These are phyloP conservation scores for Cebus imitator DNA, from an alignment of 2,113 vertebrate species.

Conservation along the genomic window DNA sequence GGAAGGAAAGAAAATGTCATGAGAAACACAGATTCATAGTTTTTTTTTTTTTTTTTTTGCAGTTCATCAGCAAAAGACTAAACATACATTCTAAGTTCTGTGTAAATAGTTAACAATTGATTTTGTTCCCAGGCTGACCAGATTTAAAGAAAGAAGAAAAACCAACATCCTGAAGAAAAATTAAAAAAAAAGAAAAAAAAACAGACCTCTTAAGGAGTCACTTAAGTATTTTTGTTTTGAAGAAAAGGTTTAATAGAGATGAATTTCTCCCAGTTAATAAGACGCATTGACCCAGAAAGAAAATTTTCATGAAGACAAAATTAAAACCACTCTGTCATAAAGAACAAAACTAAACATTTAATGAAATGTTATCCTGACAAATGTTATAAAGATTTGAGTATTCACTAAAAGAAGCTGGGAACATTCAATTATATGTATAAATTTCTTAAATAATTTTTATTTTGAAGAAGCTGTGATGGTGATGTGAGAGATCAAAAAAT, in stretches of 20 bases:
- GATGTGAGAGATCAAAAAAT: background rate
- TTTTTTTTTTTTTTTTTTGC: background rate
- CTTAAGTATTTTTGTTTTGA: background rate
- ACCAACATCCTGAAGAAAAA: background rate
- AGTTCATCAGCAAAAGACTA: background rate
- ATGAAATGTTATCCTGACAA: background rate
- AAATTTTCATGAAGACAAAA: conserved; percentile 13
- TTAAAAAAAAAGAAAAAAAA: background rate
- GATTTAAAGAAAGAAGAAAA: background rate
- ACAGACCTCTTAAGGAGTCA: background rate
- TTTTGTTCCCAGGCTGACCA: background rate
- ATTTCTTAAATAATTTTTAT: background rate
- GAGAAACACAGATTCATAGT: background rate
- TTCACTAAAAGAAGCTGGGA: background rate
- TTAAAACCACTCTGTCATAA: background rate
- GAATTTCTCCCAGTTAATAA: background rate
- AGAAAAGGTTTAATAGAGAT: background rate
- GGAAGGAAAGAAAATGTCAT: background rate
- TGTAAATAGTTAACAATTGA: background rate
- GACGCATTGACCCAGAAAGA: background rate
- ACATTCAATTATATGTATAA: background rate
- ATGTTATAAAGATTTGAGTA: background rate
- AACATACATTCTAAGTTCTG: background rate
- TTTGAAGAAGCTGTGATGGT: background rate
- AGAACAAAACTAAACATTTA: background rate